These are phyloP conservation scores for Ligdia adustata DNA, from an alignment of 2,888 invertebrate species.

Conservation along the genomic window DNA sequence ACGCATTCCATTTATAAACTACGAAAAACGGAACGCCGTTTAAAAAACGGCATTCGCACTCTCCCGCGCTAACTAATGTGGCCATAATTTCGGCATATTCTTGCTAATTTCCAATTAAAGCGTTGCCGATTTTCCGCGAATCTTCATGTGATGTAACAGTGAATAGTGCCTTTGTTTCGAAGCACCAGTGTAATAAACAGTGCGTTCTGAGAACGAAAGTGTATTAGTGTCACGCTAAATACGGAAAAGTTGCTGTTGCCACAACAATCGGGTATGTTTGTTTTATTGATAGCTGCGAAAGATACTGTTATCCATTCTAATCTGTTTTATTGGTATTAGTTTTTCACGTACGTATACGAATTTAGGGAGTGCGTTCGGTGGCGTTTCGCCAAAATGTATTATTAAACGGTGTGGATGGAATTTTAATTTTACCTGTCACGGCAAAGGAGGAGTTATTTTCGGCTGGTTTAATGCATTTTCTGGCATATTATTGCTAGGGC, in stretches of 20 bases:
- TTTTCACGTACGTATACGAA: slow-evolving; percentile 41
- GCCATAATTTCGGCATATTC: slow-evolving; percentile 36
- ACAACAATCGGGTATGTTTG: slow-evolving; percentile 48
- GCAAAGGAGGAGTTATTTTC: slow-evolving; percentile 58
- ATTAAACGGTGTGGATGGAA: slow-evolving; percentile 62
- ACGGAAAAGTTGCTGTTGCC: slow-evolving; percentile 46
- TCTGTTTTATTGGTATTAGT: slow-evolving; percentile 33
- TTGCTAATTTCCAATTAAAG: slow-evolving; percentile 49
- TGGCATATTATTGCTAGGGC: slow-evolving; percentile 11
- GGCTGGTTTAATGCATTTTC: slow-evolving; percentile 31
- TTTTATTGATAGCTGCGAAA: slow-evolving; percentile 33
- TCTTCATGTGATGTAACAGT: slow-evolving; percentile 67
- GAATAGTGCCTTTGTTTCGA: slow-evolving; percentile 62
- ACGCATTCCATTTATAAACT: slow-evolving; percentile 24
- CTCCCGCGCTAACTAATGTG: slow-evolving; percentile 26
- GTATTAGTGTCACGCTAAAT: slow-evolving; percentile 60
- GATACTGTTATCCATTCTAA: slow-evolving; percentile 30
- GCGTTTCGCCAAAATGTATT: slow-evolving; percentile 74
- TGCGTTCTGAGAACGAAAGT: slow-evolving; percentile 46
- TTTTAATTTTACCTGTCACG: slow-evolving; percentile 61
- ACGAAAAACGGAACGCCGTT: slow-evolving; percentile 9
- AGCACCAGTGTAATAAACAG: background rate
- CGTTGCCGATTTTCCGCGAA: slow-evolving; percentile 64
- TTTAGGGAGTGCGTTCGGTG: slow-evolving; percentile 51
- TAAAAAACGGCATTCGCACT: too few relatives aligned